These are phyloP conservation scores for Xylota segnis DNA, from an alignment of 2,888 invertebrate species.

Conservation along the genomic window DNA sequence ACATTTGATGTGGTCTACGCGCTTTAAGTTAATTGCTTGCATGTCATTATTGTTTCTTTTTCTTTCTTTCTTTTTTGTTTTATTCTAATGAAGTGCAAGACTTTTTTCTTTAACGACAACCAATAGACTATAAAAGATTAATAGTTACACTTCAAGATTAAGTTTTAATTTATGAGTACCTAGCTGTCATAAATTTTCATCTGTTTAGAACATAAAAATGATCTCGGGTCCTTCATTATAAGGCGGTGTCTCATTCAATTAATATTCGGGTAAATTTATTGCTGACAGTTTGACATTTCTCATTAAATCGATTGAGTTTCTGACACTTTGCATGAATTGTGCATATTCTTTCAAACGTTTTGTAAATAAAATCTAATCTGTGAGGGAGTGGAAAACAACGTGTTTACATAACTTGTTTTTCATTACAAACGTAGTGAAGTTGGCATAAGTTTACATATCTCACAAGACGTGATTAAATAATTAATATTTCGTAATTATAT, in stretches of 20 bases:
- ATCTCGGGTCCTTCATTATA: neutral
- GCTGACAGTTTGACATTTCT: conserved; percentile 5
- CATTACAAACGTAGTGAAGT: too few species aligned
- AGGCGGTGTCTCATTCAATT: neutral
- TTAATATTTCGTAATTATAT: too few species aligned
- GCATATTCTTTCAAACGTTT: neutral
- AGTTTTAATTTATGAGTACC: neutral
- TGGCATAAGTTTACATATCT: too few species aligned
- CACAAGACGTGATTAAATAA: too few species aligned
- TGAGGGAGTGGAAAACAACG: too few species aligned
- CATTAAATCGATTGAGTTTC: neutral
- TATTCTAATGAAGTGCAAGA: too few species aligned
- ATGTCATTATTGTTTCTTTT: neutral
- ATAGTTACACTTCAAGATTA: neutral
- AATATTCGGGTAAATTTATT: neutral
- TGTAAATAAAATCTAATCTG: too few species aligned
- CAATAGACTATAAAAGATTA: neutral
- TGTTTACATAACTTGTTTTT: too few species aligned
- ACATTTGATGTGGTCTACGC: neutral
- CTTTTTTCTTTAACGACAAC: too few species aligned
- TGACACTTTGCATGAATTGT: neutral
- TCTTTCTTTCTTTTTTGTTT: neutral
- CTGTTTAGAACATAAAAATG: neutral
- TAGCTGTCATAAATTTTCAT: neutral
- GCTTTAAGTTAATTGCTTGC: conserved; percentile 1